Conservation (phyloP, 2,888 invertebrate species). For the Cheilosia variabilis region DNA sequence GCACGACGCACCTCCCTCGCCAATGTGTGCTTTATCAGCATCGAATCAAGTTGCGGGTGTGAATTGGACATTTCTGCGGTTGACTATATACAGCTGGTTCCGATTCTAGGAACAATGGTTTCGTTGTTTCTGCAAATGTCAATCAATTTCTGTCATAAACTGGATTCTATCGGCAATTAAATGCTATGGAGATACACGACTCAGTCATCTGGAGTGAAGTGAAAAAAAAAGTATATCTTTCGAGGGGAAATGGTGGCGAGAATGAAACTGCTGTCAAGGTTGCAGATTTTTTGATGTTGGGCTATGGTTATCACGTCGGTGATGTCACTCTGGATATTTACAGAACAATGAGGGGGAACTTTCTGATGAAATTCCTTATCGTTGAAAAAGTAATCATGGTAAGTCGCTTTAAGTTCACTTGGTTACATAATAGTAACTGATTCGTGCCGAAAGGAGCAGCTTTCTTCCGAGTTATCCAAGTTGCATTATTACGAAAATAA, state of each 20-base stretch:
- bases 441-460: too few relatives aligned
- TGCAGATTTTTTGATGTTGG: slow-evolving; percentile 12
- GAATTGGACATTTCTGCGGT: slow-evolving; percentile 14
- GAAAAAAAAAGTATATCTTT: background rate
- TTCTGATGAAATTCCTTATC: too few relatives aligned
- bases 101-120: slow-evolving; percentile 51
- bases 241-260: background rate
- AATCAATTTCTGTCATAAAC: slow-evolving; percentile 67
- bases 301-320: slow-evolving; percentile 21
- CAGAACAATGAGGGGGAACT: background rate
- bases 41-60: slow-evolving; percentile 16
- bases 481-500: too few relatives aligned
- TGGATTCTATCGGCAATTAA: slow-evolving; percentile 35
- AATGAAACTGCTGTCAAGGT: slow-evolving; percentile 43
- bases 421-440: too few relatives aligned
- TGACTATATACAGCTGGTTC: background rate
- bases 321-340: slow-evolving; percentile 41
- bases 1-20: slow-evolving; percentile 1
- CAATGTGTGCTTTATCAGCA: background rate
- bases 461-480: too few relatives aligned
- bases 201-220: slow-evolving; percentile 23
- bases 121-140: slow-evolving; percentile 44
- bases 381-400: too few relatives aligned
- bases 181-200: slow-evolving; percentile 6
- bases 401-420: too few relatives aligned